Evolutionary conservation across 1,140 invertebrate genomes (phyloP).

Genomic region (Drosophila lacertosa): DNA sequence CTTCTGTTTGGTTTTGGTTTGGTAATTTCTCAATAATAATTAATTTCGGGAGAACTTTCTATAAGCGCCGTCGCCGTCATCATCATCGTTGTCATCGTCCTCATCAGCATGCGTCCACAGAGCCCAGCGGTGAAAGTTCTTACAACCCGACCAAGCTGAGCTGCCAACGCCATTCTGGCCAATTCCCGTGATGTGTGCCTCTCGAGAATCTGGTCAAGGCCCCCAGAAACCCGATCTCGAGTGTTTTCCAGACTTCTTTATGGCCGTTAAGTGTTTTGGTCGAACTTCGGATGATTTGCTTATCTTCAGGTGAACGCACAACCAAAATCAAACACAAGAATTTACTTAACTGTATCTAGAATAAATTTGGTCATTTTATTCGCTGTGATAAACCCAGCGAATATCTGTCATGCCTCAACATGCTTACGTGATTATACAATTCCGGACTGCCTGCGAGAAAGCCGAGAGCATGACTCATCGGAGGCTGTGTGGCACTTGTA

Average conservation of each 20-base stretch:
- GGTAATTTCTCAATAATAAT: slow-evolving; percentile 73
- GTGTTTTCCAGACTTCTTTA: slow-evolving; percentile 54
- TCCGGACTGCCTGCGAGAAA: slow-evolving; percentile 40
- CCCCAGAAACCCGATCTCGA: slow-evolving; percentile 44
- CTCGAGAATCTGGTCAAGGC: slow-evolving; percentile 35
- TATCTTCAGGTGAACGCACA: slow-evolving; percentile 59
- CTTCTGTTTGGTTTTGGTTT: slow-evolving; percentile 45
- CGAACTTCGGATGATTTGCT: slow-evolving; percentile 33
- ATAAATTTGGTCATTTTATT: slow-evolving; percentile 48
- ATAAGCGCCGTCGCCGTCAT: slow-evolving; percentile 61
- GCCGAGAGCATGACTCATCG: slow-evolving; percentile 62
- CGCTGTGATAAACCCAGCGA: slow-evolving; percentile 6
- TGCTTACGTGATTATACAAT: slow-evolving; percentile 49
- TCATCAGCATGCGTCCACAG: slow-evolving; percentile 77
- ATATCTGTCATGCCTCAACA: slow-evolving; percentile 16
- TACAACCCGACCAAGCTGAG: slow-evolving; percentile 31
- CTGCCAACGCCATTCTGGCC: slow-evolving; percentile 3
- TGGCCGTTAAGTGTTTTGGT: slow-evolving; percentile 42
- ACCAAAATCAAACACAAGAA: slow-evolving; percentile 64
- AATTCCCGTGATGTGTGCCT: slow-evolving; percentile 29
- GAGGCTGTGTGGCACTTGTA: slow-evolving; percentile 38
- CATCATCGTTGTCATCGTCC: slow-evolving; percentile 54
- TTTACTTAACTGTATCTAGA: slow-evolving; percentile 81
- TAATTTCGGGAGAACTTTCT: slow-evolving; percentile 77
- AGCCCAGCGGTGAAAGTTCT: slow-evolving; percentile 69